Evolutionary conservation across 2,113 vertebrate genomes (phyloP).

Genomic region (Sceloporus undulatus): DNA sequence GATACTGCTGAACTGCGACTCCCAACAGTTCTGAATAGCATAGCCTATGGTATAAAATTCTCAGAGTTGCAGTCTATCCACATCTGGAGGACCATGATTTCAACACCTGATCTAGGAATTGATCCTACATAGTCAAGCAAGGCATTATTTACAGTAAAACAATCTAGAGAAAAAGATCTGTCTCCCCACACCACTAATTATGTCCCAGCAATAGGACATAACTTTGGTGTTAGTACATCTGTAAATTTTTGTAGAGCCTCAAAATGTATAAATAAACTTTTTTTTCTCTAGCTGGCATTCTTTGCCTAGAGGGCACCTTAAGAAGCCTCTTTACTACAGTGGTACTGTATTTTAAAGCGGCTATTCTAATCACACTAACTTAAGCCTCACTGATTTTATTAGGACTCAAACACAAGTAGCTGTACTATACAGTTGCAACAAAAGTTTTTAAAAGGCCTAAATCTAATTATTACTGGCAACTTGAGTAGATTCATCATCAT

Average conservation of each 20-base stretch:
- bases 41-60: no score
- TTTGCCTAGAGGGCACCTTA: background rate
- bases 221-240: background rate
- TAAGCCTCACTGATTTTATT: background rate
- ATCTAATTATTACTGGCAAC: no score
- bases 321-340: background rate
- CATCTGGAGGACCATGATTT: no score
- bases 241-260: constrained; percentile 12
- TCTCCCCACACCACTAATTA: constrained; percentile 20
- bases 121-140: background rate
- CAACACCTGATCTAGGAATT: background rate
- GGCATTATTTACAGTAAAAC: background rate
- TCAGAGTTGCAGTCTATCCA: no score
- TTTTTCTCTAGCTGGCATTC: constrained; percentile 28
- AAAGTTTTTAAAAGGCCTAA: background rate
- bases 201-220: constrained; percentile 18
- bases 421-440: background rate
- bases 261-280: background rate
- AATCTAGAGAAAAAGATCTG: background rate
- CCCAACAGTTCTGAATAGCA: no score
- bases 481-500: no score
- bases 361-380: background rate
- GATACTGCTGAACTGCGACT: no score
- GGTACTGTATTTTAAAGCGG: background rate
- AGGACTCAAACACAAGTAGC: no score